Percentiles rank a stretch among this genome's conserved stretches.
Evolutionary conservation across 2,113 vertebrate species (phyloP).

Genomic region (Paradoxurus hermaphroditus): DNA sequence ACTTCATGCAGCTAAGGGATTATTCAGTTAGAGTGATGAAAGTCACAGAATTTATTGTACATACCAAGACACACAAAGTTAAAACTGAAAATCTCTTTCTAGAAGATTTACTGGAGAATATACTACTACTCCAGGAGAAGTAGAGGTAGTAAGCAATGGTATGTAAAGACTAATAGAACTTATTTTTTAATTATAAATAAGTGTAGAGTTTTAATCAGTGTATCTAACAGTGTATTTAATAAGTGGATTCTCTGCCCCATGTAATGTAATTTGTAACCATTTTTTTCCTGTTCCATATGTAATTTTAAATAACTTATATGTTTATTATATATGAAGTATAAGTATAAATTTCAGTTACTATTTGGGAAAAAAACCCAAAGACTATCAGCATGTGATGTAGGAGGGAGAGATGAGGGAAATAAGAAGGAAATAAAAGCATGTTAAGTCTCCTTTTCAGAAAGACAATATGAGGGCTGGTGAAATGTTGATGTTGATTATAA

Average conservation of each 20-base stretch:
- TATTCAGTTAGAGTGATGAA: not conserved
- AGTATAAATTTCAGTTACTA: not conserved
- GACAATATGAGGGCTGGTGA: not conserved
- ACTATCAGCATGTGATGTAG: not conserved
- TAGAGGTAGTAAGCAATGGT: not conserved
- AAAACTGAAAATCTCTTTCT: not conserved
- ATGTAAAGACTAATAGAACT: not conserved
- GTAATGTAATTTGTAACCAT: not conserved
- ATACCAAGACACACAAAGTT: not conserved
- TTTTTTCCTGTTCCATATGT: not conserved
- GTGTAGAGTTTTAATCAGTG: not conserved
- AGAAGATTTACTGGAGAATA: not conserved
- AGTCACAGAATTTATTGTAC: not conserved
- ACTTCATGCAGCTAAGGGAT: not conserved
- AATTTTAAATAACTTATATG: not conserved
- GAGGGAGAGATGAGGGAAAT: not conserved
- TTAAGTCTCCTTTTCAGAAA: not conserved
- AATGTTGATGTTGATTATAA: not conserved
- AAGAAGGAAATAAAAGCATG: not conserved
- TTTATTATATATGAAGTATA: not conserved
- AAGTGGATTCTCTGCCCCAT: not conserved
- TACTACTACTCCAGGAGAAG: not conserved
- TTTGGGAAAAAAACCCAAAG: not conserved
- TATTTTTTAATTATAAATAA: not conserved
- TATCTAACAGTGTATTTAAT: not conserved